Evolutionary conservation across 1,140 invertebrate species (phyloP).

Genomic region (Heliconius congener): DNA sequence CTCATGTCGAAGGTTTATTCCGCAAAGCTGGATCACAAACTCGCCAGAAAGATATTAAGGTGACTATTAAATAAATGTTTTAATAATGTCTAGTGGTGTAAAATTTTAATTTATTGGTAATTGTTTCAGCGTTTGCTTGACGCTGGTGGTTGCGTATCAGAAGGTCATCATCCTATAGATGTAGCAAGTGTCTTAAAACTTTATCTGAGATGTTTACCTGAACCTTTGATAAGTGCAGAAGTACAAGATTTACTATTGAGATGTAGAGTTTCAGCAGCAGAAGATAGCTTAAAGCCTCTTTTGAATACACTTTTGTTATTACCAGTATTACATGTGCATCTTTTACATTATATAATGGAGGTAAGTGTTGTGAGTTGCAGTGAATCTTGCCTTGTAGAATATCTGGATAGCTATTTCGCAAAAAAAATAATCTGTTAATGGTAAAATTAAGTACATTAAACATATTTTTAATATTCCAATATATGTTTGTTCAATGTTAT

Average conservation of each 20-base stretch:
- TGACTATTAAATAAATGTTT: constrained; percentile 55
- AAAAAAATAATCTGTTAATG: background rate
- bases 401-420: background rate
- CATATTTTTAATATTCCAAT: background rate
- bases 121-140: constrained; percentile 83
- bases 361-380: constrained; percentile 45
- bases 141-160: constrained; percentile 83
- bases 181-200: constrained; percentile 91
- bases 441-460: background rate
- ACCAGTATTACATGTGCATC: constrained; percentile 77
- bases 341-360: constrained; percentile 80
- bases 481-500: background rate
- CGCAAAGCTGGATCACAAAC: constrained; percentile 91
- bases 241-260: constrained; percentile 89
- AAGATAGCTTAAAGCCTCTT: constrained; percentile 70
- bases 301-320: constrained; percentile 73
- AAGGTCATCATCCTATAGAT: constrained; percentile 88
- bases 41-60: constrained; percentile 90
- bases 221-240: constrained; percentile 87
- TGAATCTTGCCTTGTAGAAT: background rate
- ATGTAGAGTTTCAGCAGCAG: constrained; percentile 81
- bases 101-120: constrained; percentile 24
- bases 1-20: constrained; percentile 90
- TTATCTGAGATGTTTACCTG: constrained; percentile 90
- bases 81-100: background rate